Conservation (phyloP, 1,140 invertebrate genomes). For the Drosophila pectinifera region DNA sequence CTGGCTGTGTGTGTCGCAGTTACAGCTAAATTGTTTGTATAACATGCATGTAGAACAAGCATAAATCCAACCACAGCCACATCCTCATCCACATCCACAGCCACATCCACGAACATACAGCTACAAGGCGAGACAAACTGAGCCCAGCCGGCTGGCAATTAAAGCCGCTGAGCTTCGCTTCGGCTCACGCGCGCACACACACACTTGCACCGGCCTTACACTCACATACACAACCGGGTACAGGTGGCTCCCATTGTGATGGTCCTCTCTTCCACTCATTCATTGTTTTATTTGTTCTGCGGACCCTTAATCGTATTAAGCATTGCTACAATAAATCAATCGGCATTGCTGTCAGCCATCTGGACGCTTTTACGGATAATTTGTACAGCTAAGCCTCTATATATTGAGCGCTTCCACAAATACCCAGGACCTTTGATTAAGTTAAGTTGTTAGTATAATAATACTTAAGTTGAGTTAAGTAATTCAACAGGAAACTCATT, state of each 20-base stretch:
- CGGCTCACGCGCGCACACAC: constrained; percentile 10
- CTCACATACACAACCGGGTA: constrained; percentile 1
- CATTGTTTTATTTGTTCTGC: constrained; percentile 20
- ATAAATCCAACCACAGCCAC: constrained; percentile 69
- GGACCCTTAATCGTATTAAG: constrained; percentile 24
- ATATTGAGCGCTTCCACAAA: constrained; percentile 11
- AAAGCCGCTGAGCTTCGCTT: constrained; percentile 49
- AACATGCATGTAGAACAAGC: constrained; percentile 81
- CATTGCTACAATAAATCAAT: constrained; percentile 46
- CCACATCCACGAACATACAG: constrained; percentile 4
- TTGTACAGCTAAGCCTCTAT: constrained; percentile 19
- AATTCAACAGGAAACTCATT: not conserved
- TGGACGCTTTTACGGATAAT: constrained; percentile 8
- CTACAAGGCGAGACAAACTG: constrained; percentile 41
- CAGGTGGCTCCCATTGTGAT: constrained; percentile 32
- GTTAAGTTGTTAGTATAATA: not conserved
- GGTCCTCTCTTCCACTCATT: not conserved
- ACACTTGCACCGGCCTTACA: not conserved
- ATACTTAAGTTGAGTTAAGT: not conserved
- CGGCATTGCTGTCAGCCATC: constrained; percentile 21
- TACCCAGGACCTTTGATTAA: constrained; percentile 4
- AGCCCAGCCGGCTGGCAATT: constrained; percentile 60
- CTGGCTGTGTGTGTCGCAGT: constrained; percentile 55
- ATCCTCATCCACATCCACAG: constrained; percentile 32
- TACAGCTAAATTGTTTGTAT: constrained; percentile 81